Evolutionary conservation across 2,113 vertebrate species (phyloP), one percentile per base, ranked within the genome.

Genomic region (Garra rufa): DNA sequence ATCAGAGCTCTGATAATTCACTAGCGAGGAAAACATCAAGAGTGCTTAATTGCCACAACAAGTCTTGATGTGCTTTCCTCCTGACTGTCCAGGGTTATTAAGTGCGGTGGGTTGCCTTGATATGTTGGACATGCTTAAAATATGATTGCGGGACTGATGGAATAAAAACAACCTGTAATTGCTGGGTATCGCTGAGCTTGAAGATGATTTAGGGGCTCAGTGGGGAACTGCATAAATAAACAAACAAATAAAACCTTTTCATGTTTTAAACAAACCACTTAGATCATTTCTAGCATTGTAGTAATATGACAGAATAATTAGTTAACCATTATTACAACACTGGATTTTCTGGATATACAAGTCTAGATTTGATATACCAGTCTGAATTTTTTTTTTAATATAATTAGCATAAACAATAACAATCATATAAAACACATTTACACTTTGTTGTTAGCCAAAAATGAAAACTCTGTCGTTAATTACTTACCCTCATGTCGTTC

Each of bases 1-100:
- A 94, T 92, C 90, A 92, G 89, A 88, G 91, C 86, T 87, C 86
- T 91, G 89, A 90, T 94, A 92, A 95, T 93, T 92, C 85, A 87
- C 84, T 83, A 88, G 84, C 78, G 86, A 93, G 89, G 89, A 92
- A 93, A 92, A 92, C 90, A 91, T 94, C 87, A 91, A 90, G 90
- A 89, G 90, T 90, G 91, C 88, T 91, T 94, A 94, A 92, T 92
- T 94, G 90, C 93, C 91, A 91, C 88, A 89, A 80, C 79, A 90
- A 91, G 91, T 87, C 90, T 89, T 88, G 83, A 61, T 83, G 84
- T 87, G 91, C 91, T 91, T 87, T 83, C 88, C 86, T 87, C 87
- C 89, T 93, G 90, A 90, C 90, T 87, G 91, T 93, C 91, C 90
- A 90, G 63, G 88, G 91, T 85, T 92, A 89, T 92, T 92, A 93